Base-by-base conservation (phyloP, 37 sponge, comb jelly and placozoan genomes). In the Hormiphora californensis region DNA sequence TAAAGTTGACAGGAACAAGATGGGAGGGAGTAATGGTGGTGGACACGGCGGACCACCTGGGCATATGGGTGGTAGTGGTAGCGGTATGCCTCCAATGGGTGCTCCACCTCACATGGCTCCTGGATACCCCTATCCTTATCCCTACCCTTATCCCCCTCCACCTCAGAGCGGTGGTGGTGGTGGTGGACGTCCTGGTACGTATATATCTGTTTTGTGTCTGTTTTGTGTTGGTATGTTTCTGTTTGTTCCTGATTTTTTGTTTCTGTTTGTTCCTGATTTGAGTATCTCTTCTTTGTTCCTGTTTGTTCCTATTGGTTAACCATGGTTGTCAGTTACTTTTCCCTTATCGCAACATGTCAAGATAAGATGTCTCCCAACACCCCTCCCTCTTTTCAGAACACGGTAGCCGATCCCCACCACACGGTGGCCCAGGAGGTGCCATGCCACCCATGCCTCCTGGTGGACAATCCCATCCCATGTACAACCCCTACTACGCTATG, bases 401-500 rank as follows among this genome's bases (percentile, higher is more conserved):
- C 81, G 44, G 44, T 28, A 73, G 25, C 81, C 40, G 81, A 73
- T 73, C 81, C 23, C 81, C 81, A 28, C 81, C 81, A 4, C 81
- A 40, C 46, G 81, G 81, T 3, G 44, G 32, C 17, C 32, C 32
- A 43, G 35, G 81, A 43, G 81, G 81, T 9, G 38, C 38, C 46
- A 43, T 46, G 19, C 81, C 81, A n/a, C 46, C 28, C 5, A 33
- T 40, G 81, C 81, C 81, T 15, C 81, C 81, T 22, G 81, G 43
- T 46, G 81, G 81, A 4, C 81, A 73, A 33, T 22, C 39, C 21
- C 81, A 73, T 17, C 81, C 81, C 38, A 73, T 73, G 81, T 73
- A 73, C 81, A 73, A 73, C 81, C 81, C 81, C 3, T 73, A 73
- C 81, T 73, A 73, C 46, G 81, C 81, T 0, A 73, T 73, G 81